These are phyloP conservation scores for Tympanuchus pallidicinctus DNA, from an alignment of 2,113 vertebrate genomes.

Conservation along the genomic window DNA sequence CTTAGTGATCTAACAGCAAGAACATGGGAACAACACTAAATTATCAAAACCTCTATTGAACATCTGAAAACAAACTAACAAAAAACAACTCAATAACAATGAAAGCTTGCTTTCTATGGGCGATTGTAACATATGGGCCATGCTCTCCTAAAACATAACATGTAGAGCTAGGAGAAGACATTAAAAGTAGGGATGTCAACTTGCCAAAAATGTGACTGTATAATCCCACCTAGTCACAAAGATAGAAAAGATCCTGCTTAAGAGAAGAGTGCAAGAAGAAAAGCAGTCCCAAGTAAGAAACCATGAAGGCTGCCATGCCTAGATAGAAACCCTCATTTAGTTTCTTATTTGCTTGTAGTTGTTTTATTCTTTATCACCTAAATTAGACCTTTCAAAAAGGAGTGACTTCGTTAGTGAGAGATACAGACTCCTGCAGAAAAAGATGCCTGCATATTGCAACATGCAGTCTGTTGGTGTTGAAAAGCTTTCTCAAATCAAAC, in stretches of 20 bases:
- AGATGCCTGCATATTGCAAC: neutral
- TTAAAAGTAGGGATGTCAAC: neutral
- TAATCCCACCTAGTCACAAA: neutral
- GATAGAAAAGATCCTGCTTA: neutral
- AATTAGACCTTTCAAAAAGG: neutral
- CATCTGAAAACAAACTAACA: neutral
- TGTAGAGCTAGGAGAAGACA: neutral
- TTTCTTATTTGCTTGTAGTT: neutral
- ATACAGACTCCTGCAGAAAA: neutral
- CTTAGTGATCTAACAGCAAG: neutral
- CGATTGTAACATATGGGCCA: neutral
- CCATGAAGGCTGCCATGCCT: neutral
- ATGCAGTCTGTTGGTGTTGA: neutral
- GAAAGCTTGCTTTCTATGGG: neutral
- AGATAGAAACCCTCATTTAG: neutral
- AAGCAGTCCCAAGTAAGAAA: neutral
- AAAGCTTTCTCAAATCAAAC: neutral
- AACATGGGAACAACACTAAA: neutral
- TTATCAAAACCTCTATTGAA: slow-evolving; percentile 1
- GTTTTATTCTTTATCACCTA: neutral
- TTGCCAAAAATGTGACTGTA: neutral
- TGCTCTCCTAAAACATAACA: neutral
- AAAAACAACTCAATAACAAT: neutral
- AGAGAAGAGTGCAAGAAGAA: neutral
- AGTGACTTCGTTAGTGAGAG: neutral